These are phyloP conservation scores for Planiliza haematocheilus DNA, from an alignment of 2,113 vertebrate species.

Conservation along the genomic window DNA sequence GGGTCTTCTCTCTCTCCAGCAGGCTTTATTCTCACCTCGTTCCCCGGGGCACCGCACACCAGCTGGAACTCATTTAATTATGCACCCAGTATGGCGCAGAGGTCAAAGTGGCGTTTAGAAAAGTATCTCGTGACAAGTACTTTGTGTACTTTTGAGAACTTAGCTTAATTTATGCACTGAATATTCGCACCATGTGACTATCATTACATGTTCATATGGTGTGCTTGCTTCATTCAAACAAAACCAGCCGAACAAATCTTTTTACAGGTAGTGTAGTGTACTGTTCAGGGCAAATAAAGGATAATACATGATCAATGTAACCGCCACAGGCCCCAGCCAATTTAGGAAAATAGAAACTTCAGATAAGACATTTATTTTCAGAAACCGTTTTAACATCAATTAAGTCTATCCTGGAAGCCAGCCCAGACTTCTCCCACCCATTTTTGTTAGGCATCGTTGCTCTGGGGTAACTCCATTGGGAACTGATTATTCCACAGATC, in stretches of 20 bases:
- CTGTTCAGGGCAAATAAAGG: neutral
- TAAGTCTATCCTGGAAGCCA: too few species aligned
- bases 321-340: too few species aligned
- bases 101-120: constrained; percentile 55
- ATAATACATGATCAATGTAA: neutral
- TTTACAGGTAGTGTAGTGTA: neutral
- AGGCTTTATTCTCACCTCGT: constrained; percentile 72
- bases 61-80: constrained; percentile 77
- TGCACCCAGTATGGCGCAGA: constrained; percentile 57
- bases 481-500: too few species aligned
- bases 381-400: too few species aligned
- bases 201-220: neutral
- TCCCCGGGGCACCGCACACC: constrained; percentile 67
- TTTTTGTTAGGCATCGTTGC: too few species aligned
- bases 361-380: too few species aligned
- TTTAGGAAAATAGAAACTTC: too few species aligned
- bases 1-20: constrained; percentile 41
- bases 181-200: too few species aligned
- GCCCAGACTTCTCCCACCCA: too few species aligned
- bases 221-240: neutral
- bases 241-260: neutral
- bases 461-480: too few species aligned
- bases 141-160: constrained; percentile 47
- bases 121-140: constrained; percentile 28
- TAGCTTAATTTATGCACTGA: constrained; percentile 10